A percentile compares a stretch with the other conserved stretches of the same genome.
These are phyloP conservation scores for Gouania willdenowi DNA, from an alignment of 2,797 vertebrate genomes.

Conservation along the genomic window DNA sequence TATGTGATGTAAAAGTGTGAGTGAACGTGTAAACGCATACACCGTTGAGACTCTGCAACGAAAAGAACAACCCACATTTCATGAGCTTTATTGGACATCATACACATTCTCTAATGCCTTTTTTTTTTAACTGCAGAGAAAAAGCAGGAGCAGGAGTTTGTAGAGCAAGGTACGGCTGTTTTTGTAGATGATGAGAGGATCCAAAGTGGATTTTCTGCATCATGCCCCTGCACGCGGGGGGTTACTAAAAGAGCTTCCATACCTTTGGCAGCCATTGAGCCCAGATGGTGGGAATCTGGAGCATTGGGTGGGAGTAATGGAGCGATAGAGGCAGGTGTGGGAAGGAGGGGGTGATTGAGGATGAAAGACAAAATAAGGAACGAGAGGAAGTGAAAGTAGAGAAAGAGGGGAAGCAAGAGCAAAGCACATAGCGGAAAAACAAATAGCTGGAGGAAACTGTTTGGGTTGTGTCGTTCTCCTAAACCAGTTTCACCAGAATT, in stretches of 20 bases:
- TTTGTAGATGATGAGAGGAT: constrained; percentile 58
- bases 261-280: constrained; percentile 71
- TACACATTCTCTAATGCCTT: constrained; percentile 1
- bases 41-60: neutral
- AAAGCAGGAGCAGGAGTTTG: constrained; percentile 23
- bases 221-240: constrained; percentile 43
- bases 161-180: constrained; percentile 31
- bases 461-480: constrained; percentile 34
- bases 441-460: constrained; percentile 45
- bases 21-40: constrained; percentile 8
- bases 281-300: constrained; percentile 77
- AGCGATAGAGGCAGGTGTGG: constrained; percentile 6
- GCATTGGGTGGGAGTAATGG: constrained; percentile 48
- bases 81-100: constrained; percentile 16
- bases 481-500: constrained; percentile 28
- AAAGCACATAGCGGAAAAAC: constrained; percentile 46
- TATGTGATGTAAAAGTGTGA: constrained; percentile 9
- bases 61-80: constrained; percentile 26
- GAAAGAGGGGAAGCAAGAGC: constrained; percentile 14
- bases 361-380: constrained; percentile 42
- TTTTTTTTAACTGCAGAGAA: constrained; percentile 17
- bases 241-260: constrained; percentile 59
- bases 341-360: constrained; percentile 27
- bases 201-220: constrained; percentile 66
- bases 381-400: constrained; percentile 37